Base-by-base conservation (phyloP, 1,140 invertebrate genomes). In the Phocides pigmalion region DNA sequence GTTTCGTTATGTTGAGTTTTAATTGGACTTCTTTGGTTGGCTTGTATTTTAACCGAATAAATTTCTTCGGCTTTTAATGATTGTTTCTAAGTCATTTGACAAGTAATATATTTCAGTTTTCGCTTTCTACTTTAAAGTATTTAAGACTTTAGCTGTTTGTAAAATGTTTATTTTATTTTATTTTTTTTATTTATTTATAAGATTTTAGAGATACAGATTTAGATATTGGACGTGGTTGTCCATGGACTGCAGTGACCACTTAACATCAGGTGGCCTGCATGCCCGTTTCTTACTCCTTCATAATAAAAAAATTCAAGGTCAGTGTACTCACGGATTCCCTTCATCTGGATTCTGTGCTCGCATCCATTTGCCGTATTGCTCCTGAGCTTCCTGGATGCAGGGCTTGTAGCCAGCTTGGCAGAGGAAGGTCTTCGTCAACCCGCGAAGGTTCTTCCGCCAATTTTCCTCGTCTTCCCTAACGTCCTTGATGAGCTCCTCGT, bases 391-490 rank as follows among this genome's bases (percentile, higher is more conserved):
- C 41, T 93, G 83, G 15, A 96, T 92, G 67, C 95, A 96, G 0
- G 95, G 95, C 47, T 93, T 92, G 79, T 96, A 96, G 0, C 95
- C 95, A 42, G 94, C 94, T 35, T 93, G 92, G 70, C 95, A 96
- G 0, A 97, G 86, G 82, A 95, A 95, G 1, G 93, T 93, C 73
- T 95, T 95, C 0, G 93, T 93, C 32, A 94, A 84, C 11, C 92
- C 92, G 8, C 94, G 88, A 14, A 95, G 81, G 68, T 95, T 94
- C 25, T 92, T 92, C 73, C 91, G 93, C 90, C 94, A 94, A 5
- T 89, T 91, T 4, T 93, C 92, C 69, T 95, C 94, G 11, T 90
- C 83, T 14, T 92, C 82, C 54, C 84, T 79, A n/a, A 88, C 79
- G 17, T 92, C 88, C 25, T 92, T 84, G 2, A 89, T 93, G 1